Evolutionary conservation across 2,888 invertebrate genomes (phyloP).

Genomic region (Andrena camellia): DNA sequence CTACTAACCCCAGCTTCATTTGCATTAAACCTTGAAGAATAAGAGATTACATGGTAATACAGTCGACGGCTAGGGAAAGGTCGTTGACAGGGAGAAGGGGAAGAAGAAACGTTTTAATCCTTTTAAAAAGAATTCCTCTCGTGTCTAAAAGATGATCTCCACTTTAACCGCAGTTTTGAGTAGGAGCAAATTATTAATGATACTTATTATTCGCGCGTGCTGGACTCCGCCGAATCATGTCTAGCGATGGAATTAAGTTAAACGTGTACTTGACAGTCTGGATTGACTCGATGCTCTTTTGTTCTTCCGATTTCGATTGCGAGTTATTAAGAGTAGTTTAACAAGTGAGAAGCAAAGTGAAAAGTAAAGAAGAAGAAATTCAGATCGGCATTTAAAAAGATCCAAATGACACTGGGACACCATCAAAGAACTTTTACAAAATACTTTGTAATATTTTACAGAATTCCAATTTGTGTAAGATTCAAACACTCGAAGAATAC

Average conservation of each 20-base stretch:
- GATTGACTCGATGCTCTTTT: background rate
- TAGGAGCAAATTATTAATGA: background rate
- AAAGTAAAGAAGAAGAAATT: too few relatives aligned
- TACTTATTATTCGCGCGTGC: background rate
- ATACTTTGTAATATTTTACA: too few relatives aligned
- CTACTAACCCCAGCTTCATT: constrained; percentile 21
- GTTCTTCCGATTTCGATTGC: too few relatives aligned
- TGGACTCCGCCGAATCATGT: background rate
- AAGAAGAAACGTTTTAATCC: background rate
- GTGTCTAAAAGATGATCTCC: too few relatives aligned
- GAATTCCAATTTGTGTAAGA: too few relatives aligned
- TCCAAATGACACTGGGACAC: too few relatives aligned
- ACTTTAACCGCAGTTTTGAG: too few relatives aligned
- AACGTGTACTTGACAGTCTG: background rate
- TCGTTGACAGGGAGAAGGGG: background rate
- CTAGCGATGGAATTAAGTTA: background rate
- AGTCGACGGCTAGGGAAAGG: background rate
- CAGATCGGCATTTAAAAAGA: too few relatives aligned
- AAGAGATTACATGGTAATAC: background rate
- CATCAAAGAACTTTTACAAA: too few relatives aligned
- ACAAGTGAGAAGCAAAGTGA: too few relatives aligned
- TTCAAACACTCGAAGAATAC: too few relatives aligned
- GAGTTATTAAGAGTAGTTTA: background rate
- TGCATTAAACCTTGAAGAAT: constrained; percentile 19
- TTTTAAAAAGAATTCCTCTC: background rate